A percentile compares a stretch with the other conserved stretches of the same genome.
These are phyloP conservation scores for Masticophis lateralis DNA, from an alignment of 2,797 vertebrate species.

Conservation along the genomic window DNA sequence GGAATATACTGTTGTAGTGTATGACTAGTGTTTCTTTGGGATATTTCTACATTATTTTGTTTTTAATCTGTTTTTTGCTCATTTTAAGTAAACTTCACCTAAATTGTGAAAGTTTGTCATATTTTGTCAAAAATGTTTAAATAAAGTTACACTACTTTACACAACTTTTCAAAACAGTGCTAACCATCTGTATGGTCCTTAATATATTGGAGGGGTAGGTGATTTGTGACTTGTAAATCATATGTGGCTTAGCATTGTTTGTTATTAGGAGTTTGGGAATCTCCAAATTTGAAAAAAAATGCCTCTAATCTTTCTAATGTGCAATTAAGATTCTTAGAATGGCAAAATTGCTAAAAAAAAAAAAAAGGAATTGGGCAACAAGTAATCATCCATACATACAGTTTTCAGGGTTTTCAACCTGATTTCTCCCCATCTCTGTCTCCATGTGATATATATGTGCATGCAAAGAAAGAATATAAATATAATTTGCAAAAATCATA, in stretches of 20 bases:
- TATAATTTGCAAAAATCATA: not conserved
- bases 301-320: not conserved
- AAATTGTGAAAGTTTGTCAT: not conserved
- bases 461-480: not conserved
- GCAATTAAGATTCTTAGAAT: not conserved
- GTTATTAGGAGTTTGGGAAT: not conserved
- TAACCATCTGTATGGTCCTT: not conserved
- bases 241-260: not conserved
- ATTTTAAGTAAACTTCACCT: not conserved
- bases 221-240: not conserved
- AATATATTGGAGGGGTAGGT: not conserved
- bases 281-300: not conserved
- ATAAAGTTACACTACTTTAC: not conserved
- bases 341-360: not conserved
- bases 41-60: not conserved
- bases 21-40: not conserved
- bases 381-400: not conserved
- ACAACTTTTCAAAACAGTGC: not conserved
- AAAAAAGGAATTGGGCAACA: not conserved
- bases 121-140: not conserved
- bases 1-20: not conserved
- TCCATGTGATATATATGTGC: not conserved
- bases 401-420: not conserved
- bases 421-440: not conserved
- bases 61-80: not conserved